Evolutionary conservation across 2,113 vertebrate genomes (phyloP).

Genomic region (Dunckerocampus dactyliophorus): DNA sequence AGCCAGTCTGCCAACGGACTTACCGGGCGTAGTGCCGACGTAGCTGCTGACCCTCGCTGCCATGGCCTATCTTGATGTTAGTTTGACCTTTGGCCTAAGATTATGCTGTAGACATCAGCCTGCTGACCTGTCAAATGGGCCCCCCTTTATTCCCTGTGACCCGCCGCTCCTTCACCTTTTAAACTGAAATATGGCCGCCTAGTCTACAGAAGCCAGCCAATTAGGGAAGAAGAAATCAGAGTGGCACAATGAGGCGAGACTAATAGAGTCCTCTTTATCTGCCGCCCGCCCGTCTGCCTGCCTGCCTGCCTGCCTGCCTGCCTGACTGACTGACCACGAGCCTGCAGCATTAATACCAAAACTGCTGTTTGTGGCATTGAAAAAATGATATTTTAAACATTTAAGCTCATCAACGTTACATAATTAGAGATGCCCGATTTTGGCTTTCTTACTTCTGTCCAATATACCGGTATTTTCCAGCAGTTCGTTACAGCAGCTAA

Average conservation of each 20-base stretch:
- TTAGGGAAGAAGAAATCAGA: slow-evolving; percentile 74
- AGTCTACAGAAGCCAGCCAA: slow-evolving; percentile 78
- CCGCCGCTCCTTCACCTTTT: slow-evolving; percentile 74
- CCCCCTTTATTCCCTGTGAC: slow-evolving; percentile 85
- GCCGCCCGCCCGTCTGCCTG: slow-evolving; percentile 67
- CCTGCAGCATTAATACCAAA: slow-evolving; percentile 69
- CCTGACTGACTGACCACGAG: slow-evolving; percentile 68
- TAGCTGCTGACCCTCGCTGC: slow-evolving; percentile 66
- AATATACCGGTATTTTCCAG: no score
- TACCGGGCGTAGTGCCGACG: slow-evolving; percentile 32
- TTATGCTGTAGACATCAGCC: slow-evolving; percentile 62
- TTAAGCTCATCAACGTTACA: no score
- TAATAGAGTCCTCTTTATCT: slow-evolving; percentile 84
- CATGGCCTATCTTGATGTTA: slow-evolving; percentile 73
- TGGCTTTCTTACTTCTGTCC: no score
- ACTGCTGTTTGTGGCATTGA: slow-evolving; percentile 16
- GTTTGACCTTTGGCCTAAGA: slow-evolving; percentile 75
- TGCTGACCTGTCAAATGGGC: slow-evolving; percentile 81
- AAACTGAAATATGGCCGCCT: slow-evolving; percentile 84
- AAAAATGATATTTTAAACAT: slow-evolving; percentile 1
- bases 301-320: slow-evolving; percentile 59
- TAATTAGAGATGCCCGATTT: no score
- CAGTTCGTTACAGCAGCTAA: no score
- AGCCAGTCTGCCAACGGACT: slow-evolving; percentile 56
- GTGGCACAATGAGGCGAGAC: slow-evolving; percentile 81